Conservation (phyloP, 2,113 vertebrate genomes). For the Climacteris rufus region DNA sequence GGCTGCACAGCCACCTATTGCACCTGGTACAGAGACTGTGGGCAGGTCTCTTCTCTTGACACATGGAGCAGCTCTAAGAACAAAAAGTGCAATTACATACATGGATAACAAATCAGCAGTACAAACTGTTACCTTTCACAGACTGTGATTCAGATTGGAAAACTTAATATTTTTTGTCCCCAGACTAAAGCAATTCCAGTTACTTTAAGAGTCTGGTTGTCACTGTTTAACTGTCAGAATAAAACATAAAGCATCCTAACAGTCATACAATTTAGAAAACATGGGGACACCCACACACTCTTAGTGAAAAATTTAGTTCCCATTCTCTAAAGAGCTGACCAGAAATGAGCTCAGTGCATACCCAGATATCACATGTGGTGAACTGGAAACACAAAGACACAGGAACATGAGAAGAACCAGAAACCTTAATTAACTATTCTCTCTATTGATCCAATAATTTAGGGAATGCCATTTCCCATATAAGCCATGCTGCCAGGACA, state of each 20-base stretch:
- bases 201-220: neutral
- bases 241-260: neutral
- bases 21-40: conserved; percentile 79
- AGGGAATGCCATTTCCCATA: neutral
- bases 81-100: neutral
- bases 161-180: neutral
- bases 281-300: neutral
- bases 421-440: neutral
- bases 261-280: neutral
- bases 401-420: neutral
- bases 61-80: conserved; percentile 73
- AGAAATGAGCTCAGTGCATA: neutral
- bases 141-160: neutral
- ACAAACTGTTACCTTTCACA: neutral
- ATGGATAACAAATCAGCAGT: neutral
- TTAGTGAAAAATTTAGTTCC: neutral
- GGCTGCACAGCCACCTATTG: conserved; percentile 80
- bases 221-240: neutral
- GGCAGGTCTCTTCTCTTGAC: conserved; percentile 76
- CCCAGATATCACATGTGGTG: neutral
- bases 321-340: neutral
- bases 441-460: neutral
- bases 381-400: neutral
- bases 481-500: neutral
- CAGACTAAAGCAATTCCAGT: neutral